Evolutionary conservation across 1,140 invertebrate genomes (phyloP).

Genomic region (Globodera rostochiensis): DNA sequence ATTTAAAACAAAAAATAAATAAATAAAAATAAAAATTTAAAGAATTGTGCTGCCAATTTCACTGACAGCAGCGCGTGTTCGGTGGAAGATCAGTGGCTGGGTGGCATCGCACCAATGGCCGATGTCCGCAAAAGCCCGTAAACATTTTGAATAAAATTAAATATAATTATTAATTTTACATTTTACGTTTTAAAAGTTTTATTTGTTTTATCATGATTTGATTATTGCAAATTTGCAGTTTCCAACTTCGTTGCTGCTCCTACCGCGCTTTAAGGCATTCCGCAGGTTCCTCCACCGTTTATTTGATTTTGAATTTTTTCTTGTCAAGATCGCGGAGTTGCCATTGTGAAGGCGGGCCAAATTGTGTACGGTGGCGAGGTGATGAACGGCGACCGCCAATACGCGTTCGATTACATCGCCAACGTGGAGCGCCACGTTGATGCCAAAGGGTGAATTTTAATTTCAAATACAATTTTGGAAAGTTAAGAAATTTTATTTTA

Average conservation of each 20-base stretch:
- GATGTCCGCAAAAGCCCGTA: slow-evolving; percentile 40
- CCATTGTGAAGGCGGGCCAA: slow-evolving; percentile 49
- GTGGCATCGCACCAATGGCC: slow-evolving; percentile 51
- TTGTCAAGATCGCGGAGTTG: slow-evolving; percentile 50
- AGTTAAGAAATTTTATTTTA: too few relatives aligned
- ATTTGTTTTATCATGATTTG: neutral
- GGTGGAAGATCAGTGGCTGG: slow-evolving; percentile 49
- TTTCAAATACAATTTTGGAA: too few relatives aligned
- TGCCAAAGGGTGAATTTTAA: neutral
- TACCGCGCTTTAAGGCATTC: slow-evolving; percentile 43
- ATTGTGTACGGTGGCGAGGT: slow-evolving; percentile 57
- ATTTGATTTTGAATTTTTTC: slow-evolving; percentile 21
- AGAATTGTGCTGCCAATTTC: slow-evolving; percentile 43
- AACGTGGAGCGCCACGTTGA: slow-evolving; percentile 45
- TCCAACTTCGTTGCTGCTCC: slow-evolving; percentile 51
- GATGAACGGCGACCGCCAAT: slow-evolving; percentile 42
- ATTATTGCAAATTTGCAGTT: neutral
- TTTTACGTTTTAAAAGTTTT: too few relatives aligned
- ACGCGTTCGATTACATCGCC: slow-evolving; percentile 57
- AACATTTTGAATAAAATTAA: slow-evolving; percentile 8
- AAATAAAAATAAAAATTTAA: neutral
- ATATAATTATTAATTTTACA: neutral
- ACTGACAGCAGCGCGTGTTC: slow-evolving; percentile 39
- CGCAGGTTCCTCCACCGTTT: slow-evolving; percentile 3
- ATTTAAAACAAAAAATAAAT: neutral